Conservation (phyloP, 2,888 invertebrate genomes). For the Tiphia femorata region DNA sequence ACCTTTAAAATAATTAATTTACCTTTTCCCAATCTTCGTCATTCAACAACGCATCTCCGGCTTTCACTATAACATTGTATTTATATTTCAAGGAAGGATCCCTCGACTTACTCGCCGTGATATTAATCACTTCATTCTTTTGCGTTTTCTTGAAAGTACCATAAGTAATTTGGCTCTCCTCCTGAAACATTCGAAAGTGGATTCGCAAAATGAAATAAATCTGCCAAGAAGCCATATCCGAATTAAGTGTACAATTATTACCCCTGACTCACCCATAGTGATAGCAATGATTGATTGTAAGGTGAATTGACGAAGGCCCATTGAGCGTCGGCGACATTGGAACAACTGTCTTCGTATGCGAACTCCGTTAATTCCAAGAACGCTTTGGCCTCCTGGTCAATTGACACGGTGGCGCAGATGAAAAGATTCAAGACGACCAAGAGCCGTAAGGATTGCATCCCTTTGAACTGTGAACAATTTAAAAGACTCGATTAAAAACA, state of each 20-base stretch:
- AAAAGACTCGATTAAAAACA: too few relatives aligned
- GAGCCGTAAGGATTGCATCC: slow-evolving; percentile 39
- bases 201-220: background rate
- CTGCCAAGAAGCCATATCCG: too few relatives aligned
- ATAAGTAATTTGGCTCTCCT: slow-evolving; percentile 40
- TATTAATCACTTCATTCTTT: slow-evolving; percentile 25
- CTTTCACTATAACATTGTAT: slow-evolving; percentile 45
- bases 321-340: slow-evolving; percentile 45
- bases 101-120: slow-evolving; percentile 17
- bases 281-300: slow-evolving; percentile 36
- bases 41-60: slow-evolving; percentile 55
- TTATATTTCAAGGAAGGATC: slow-evolving; percentile 40
- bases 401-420: slow-evolving; percentile 20
- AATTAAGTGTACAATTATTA: too few relatives aligned
- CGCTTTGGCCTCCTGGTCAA: slow-evolving; percentile 26
- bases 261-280: slow-evolving; percentile 53
- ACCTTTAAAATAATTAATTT: slow-evolving; percentile 4
- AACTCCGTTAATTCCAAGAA: slow-evolving; percentile 49
- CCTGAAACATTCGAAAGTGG: slow-evolving; percentile 37
- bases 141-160: slow-evolving; percentile 44
- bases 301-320: slow-evolving; percentile 55
- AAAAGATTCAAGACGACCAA: slow-evolving; percentile 33
- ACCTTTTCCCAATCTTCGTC: slow-evolving; percentile 48
- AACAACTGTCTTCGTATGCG: slow-evolving; percentile 57
- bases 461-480: slow-evolving; percentile 20